Evolutionary conservation across 2,113 vertebrate species (phyloP), one percentile per base, ranked within the genome.

Genomic region (Oryzias curvinotus): DNA sequence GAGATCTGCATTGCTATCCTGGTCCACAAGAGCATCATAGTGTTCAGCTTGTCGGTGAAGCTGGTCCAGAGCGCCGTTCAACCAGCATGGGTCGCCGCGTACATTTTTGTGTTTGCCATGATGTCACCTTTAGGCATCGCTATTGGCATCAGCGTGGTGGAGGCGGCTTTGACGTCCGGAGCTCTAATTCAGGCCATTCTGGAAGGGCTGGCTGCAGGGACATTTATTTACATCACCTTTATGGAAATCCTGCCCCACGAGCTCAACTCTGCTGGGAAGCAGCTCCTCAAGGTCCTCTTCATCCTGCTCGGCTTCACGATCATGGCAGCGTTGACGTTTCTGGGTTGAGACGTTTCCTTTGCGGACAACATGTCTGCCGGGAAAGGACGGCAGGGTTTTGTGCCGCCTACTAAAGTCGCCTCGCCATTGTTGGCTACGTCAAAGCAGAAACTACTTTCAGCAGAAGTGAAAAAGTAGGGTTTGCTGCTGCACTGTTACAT

Each of bases 221-320:
- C 95, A 0, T 97, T 96, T 50, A 41, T 97, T 7, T 96, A 95
- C 67, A 93, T 97, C 85, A 96, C 95, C 73, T 97, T 97, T 65
- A 55, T 96, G 62, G 95, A 97, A 87, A 95, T 97, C 80, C 88
- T 97, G 30, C 95, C 95, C 1, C 92, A 92, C 5, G 94, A 96
- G 52, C 91, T 97, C 18, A 93, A 92, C 78, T 84, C 91, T 1
- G 83, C 89, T 0, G 93, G 91, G 61, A 83, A 74, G 57, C 93
- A 93, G 77, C 88, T 96, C 10, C 87, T 91, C 64, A 96, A 96
- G 78, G 93, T 93, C 70, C 41, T 92, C 56, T 95, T 94, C 82
- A 87, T 96, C 62, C 81, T 92, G 17, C 69, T 92, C 59, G 95
- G 95, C n/a, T 96, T 96, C 85, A 79, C 82, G 3, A 17, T 93